These are phyloP conservation scores for Sparus aurata DNA, from an alignment of 2,797 vertebrate genomes.

Conservation along the genomic window DNA sequence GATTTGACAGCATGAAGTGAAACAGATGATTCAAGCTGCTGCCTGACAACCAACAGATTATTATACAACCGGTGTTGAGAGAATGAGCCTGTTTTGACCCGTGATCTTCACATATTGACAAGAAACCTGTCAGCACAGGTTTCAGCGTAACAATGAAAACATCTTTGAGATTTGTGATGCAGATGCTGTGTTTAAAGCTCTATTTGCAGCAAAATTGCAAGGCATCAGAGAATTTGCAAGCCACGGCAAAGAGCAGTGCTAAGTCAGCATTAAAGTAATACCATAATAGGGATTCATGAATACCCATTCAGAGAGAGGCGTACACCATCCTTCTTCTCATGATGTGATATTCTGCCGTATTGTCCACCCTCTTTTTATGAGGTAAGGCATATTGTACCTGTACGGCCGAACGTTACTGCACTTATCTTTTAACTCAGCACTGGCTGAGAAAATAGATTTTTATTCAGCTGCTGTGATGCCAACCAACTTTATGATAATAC, in stretches of 20 bases:
- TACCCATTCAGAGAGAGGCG: slow-evolving; percentile 43
- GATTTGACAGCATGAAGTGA: slow-evolving; percentile 42
- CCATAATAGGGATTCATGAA: slow-evolving; percentile 67
- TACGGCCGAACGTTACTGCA: slow-evolving; percentile 2
- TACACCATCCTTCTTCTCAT: slow-evolving; percentile 50
- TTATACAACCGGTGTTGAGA: slow-evolving; percentile 8
- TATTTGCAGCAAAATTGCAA: slow-evolving; percentile 64
- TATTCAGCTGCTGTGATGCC: not conserved
- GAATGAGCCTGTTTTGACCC: slow-evolving; percentile 21
- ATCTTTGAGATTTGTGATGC: slow-evolving; percentile 10
- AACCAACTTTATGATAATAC: not conserved
- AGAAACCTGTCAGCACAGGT: slow-evolving; percentile 11
- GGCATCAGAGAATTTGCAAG: slow-evolving; percentile 66
- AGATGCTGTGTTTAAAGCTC: slow-evolving; percentile 49
- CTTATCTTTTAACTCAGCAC: not conserved
- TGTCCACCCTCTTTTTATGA: not conserved
- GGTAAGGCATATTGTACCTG: too few species aligned
- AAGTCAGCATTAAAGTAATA: slow-evolving; percentile 73
- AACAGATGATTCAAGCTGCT: slow-evolving; percentile 29
- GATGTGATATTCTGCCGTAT: slow-evolving; percentile 23
- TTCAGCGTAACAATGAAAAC: slow-evolving; percentile 13
- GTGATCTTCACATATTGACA: slow-evolving; percentile 19
- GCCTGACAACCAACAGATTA: slow-evolving; percentile 23
- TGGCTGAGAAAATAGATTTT: not conserved
- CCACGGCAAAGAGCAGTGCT: slow-evolving; percentile 62